These are phyloP conservation scores for Orthonyx spaldingii DNA, from an alignment of 2,113 vertebrate species.

Conservation along the genomic window DNA sequence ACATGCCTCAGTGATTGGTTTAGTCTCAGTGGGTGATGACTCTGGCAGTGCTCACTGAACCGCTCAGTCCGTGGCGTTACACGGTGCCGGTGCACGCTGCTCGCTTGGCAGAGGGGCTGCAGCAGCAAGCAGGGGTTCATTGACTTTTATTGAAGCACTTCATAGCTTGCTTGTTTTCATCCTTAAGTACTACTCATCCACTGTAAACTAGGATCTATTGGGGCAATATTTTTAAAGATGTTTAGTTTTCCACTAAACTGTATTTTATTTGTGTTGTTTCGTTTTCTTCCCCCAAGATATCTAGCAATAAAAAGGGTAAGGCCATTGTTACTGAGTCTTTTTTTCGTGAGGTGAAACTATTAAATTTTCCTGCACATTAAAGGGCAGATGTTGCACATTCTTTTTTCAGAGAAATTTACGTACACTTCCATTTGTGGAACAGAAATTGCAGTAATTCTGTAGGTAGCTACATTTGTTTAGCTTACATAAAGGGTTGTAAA, in stretches of 20 bases:
- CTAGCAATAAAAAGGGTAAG: not conserved
- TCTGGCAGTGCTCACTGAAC: not conserved
- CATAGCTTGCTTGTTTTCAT: conserved; percentile 41
- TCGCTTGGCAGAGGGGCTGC: not conserved
- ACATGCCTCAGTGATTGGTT: not conserved
- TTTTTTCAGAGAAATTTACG: conserved; percentile 55
- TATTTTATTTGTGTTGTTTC: conserved; percentile 64
- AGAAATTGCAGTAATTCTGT: not conserved
- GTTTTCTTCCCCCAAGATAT: conserved; percentile 20
- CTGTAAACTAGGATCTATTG: conserved; percentile 40
- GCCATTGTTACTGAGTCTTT: not conserved
- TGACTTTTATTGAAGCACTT: conserved; percentile 62
- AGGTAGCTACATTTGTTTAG: not conserved
- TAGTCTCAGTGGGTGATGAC: not conserved
- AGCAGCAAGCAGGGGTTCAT: conserved; percentile 58
- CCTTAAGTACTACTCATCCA: conserved; percentile 55
- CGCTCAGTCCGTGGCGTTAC: not conserved
- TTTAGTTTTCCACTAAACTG: conserved; percentile 55
- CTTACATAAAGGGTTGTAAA: not conserved
- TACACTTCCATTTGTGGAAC: conserved; percentile 18
- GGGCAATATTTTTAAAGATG: conserved; percentile 50
- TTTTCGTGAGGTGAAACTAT: conserved; percentile 45
- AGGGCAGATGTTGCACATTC: conserved; percentile 38
- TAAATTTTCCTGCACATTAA: conserved; percentile 52
- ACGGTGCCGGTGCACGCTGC: not conserved